These are phyloP conservation scores for Machaerirhynchus nigripectus DNA, from an alignment of 2,113 vertebrate species.

Conservation along the genomic window DNA sequence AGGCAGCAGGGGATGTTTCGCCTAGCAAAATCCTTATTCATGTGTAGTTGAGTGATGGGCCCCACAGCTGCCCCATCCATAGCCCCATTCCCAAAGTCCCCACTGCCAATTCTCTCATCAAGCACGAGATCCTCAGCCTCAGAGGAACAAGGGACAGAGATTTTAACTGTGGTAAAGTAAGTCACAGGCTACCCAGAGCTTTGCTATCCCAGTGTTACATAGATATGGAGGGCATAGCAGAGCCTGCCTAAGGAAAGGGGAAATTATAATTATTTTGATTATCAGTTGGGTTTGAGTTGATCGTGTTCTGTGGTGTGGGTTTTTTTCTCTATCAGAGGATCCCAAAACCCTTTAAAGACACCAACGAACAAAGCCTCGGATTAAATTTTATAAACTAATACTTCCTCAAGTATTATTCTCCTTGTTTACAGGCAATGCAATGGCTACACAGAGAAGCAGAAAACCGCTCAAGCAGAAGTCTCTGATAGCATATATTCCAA, in stretches of 20 bases:
- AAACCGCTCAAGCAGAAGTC: background rate
- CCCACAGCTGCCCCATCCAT: background rate
- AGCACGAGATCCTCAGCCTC: background rate
- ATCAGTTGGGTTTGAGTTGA: background rate
- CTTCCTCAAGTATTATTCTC: background rate
- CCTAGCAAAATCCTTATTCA: background rate
- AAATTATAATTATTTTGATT: background rate
- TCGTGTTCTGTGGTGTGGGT: background rate
- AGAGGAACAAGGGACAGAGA: background rate
- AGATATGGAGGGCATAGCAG: background rate
- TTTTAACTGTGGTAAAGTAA: background rate
- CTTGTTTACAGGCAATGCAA: background rate
- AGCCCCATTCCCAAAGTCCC: background rate
- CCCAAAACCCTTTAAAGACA: background rate
- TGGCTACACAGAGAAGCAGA: background rate
- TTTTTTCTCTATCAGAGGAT: background rate
- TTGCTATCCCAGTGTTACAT: rapidly evolving
- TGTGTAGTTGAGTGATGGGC: background rate
- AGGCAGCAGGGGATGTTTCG: background rate
- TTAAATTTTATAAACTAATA: background rate
- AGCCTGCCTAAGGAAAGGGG: background rate
- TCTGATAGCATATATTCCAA: background rate
- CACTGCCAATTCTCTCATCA: background rate
- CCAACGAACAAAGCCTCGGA: background rate
- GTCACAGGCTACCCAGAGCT: background rate